Percentiles rank a stretch among this genome's conserved stretches.
Evolutionary conservation across 2,797 vertebrate genomes (phyloP).

Genomic region (Vireo griseus): DNA sequence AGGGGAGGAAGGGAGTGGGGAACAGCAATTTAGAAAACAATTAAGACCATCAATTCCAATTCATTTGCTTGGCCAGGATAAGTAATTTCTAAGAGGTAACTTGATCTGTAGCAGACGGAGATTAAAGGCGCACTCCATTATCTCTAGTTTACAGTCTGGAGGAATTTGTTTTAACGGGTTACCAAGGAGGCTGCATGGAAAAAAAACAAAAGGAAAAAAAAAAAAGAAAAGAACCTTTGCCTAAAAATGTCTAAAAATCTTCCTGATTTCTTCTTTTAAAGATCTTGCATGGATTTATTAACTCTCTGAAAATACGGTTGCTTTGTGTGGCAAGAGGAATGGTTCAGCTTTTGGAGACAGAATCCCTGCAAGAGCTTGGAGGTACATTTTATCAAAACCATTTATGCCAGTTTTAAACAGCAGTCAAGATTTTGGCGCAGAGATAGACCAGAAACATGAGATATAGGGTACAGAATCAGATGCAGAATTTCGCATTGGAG

Average conservation of each 20-base stretch:
- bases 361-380: neutral
- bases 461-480: neutral
- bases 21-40: slow-evolving; percentile 81
- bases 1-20: slow-evolving; percentile 62
- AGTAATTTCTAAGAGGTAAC: slow-evolving; percentile 75
- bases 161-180: slow-evolving; percentile 59
- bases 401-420: neutral
- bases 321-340: neutral
- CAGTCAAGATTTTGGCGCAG: neutral
- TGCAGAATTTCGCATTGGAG: neutral
- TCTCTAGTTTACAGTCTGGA: slow-evolving; percentile 58
- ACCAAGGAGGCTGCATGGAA: slow-evolving; percentile 8
- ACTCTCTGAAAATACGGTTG: neutral
- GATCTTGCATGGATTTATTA: neutral
- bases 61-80: slow-evolving; percentile 73
- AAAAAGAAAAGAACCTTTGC: neutral
- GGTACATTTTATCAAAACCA: neutral
- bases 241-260: slow-evolving; percentile 17
- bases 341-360: neutral
- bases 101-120: slow-evolving; percentile 53
- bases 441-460: neutral
- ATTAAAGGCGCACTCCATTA: slow-evolving; percentile 68
- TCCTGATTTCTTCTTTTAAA: slow-evolving; percentile 22
- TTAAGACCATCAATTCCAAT: slow-evolving; percentile 80
- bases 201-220: neutral